Percentiles rank a stretch among this genome's conserved stretches.
Conservation (phyloP, 2,888 invertebrate species). For the Endotricha flammealis region DNA sequence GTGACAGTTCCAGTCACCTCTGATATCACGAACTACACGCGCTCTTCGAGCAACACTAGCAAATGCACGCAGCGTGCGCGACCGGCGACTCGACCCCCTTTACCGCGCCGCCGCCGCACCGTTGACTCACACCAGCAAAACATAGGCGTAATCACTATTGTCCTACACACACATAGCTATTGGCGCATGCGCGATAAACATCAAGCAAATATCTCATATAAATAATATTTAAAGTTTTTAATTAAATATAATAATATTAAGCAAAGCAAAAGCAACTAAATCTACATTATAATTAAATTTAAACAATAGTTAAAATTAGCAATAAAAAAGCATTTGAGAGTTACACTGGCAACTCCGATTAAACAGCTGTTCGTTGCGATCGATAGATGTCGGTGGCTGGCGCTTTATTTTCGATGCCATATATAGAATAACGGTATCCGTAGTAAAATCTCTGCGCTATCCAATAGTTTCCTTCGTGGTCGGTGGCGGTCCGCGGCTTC, state of each 20-base stretch:
- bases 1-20: constrained; percentile 68
- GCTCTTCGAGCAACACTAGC: constrained; percentile 63
- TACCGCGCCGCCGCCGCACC: constrained; percentile 32
- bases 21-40: constrained; percentile 64
- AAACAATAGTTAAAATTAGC: constrained; percentile 2
- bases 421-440: constrained; percentile 67
- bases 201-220: not conserved
- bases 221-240: not conserved
- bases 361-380: constrained; percentile 66
- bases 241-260: constrained; percentile 2
- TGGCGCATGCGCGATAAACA: constrained; percentile 24
- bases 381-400: constrained; percentile 76
- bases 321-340: constrained; percentile 1
- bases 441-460: constrained; percentile 62
- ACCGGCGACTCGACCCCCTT: constrained; percentile 41
- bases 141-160: not conserved
- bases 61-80: constrained; percentile 60
- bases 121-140: constrained; percentile 28
- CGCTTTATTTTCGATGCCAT: constrained; percentile 71
- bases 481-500: constrained; percentile 53
- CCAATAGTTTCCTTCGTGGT: constrained; percentile 53
- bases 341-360: constrained; percentile 43
- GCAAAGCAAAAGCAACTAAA: not conserved
- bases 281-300: not conserved
- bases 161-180: constrained; percentile 16